Conservation (phyloP, 2,113 vertebrate genomes). For the Labeo rohita region DNA sequence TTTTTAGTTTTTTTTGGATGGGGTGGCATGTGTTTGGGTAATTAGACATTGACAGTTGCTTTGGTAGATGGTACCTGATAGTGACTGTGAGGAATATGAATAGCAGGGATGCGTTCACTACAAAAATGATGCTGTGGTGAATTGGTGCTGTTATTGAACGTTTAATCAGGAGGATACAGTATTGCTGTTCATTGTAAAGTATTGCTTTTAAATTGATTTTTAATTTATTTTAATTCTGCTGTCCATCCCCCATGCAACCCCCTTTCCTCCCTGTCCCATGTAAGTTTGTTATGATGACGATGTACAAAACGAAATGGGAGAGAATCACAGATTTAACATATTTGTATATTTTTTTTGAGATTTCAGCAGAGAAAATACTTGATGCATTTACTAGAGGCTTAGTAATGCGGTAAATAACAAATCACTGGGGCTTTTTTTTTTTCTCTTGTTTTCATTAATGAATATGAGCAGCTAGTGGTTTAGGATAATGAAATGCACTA, state of each 20-base stretch:
- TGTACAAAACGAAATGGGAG: constrained; percentile 74
- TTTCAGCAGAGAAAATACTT: constrained; percentile 74
- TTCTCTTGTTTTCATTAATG: constrained; percentile 65
- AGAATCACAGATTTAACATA: constrained; percentile 72
- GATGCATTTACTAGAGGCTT: constrained; percentile 75
- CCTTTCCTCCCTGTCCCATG: background rate
- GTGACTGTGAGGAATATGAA: background rate
- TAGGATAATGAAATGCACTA: constrained; percentile 82
- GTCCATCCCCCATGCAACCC: constrained; percentile 69
- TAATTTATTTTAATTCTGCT: constrained; percentile 78
- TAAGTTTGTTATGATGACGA: constrained; percentile 73
- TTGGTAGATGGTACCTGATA: constrained; percentile 12
- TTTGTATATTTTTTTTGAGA: constrained; percentile 70
- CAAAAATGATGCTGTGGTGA: constrained; percentile 42
- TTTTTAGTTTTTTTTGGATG: background rate
- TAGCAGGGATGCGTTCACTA: constrained; percentile 23
- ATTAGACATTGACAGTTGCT: constrained; percentile 5
- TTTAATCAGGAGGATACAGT: constrained; percentile 68
- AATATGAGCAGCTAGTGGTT: constrained; percentile 80
- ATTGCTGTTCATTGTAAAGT: constrained; percentile 77
- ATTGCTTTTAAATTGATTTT: constrained; percentile 69
- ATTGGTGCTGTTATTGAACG: constrained; percentile 56
- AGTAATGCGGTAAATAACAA: constrained; percentile 76
- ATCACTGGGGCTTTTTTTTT: constrained; percentile 75
- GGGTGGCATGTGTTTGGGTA: background rate